Percentiles rank a stretch among this genome's conserved stretches.
Conservation (phyloP, 2,797 vertebrate genomes). For the Pteronotus mesoamericanus region DNA sequence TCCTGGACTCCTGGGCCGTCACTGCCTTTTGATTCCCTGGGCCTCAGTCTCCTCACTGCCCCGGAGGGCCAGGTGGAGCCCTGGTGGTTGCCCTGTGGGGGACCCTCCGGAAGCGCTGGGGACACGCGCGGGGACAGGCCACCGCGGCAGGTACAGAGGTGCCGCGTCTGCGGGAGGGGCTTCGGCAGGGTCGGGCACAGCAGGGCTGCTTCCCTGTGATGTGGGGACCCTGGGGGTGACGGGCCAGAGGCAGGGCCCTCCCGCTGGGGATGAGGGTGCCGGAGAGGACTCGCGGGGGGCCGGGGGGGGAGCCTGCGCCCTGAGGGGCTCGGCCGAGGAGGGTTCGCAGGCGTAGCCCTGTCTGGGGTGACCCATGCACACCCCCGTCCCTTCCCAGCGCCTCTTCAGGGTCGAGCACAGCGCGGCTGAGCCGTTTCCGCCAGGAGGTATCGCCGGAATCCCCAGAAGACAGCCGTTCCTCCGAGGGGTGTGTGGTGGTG, state of each 20-base stretch:
- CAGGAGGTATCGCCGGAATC: neutral
- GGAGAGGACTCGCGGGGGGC: neutral
- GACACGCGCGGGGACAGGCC: accelerated
- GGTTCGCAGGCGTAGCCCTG: neutral
- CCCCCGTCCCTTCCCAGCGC: neutral
- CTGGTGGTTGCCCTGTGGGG: accelerated
- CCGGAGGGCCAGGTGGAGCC: neutral
- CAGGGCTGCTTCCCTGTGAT: accelerated
- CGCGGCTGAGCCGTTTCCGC: accelerated
- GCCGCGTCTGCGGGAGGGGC: neutral
- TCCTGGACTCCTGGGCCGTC: accelerated
- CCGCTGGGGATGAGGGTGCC: neutral
- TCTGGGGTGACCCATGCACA: neutral
- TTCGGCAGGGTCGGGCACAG: accelerated
- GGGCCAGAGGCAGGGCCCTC: neutral
- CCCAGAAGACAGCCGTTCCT: accelerated
- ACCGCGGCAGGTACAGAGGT: no score
- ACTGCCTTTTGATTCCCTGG: neutral
- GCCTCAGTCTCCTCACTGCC: neutral
- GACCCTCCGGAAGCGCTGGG: neutral
- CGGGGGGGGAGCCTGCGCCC: neutral
- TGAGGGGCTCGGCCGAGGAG: neutral
- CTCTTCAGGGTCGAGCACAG: neutral
- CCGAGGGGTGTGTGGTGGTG: neutral
- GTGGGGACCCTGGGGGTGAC: neutral